These are phyloP conservation scores for Cygnus atratus DNA, from an alignment of 2,113 vertebrate genomes.

Conservation along the genomic window DNA sequence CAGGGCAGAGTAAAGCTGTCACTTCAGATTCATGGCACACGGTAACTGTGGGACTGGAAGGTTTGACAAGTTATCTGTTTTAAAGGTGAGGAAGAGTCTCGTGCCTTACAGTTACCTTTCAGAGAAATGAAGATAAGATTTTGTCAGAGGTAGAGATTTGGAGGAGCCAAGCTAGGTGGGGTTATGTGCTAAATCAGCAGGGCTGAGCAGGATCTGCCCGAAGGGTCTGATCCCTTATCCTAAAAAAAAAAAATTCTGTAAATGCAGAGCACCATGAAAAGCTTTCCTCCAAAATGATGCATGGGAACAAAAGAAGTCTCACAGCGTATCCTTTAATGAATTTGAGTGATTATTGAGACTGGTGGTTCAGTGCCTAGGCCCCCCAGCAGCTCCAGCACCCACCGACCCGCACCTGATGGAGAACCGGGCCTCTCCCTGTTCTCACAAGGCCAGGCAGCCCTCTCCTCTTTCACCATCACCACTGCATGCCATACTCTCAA, in stretches of 20 bases:
- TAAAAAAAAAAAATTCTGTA: no score
- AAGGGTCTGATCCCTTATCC: background rate
- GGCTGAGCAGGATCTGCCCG: background rate
- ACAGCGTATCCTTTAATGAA: background rate
- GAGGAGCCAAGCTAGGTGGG: background rate
- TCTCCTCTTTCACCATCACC: rapidly evolving
- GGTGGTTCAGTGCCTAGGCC: background rate
- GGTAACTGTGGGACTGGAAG: background rate
- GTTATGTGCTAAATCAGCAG: background rate
- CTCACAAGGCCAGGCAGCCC: background rate
- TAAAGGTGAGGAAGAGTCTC: conserved; percentile 1
- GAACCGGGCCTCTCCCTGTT: background rate
- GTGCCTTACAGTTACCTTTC: background rate
- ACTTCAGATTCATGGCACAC: background rate
- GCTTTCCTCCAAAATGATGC: rapidly evolving
- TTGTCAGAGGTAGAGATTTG: background rate
- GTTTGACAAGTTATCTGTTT: background rate
- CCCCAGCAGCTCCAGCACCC: background rate
- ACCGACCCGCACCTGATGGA: background rate
- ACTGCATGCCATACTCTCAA: rapidly evolving
- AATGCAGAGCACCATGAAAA: no score
- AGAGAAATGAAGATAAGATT: background rate
- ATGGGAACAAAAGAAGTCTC: background rate
- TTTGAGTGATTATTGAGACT: background rate
- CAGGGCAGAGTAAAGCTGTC: background rate